Conservation (phyloP, 2,888 invertebrate genomes). For the Troides helena region DNA sequence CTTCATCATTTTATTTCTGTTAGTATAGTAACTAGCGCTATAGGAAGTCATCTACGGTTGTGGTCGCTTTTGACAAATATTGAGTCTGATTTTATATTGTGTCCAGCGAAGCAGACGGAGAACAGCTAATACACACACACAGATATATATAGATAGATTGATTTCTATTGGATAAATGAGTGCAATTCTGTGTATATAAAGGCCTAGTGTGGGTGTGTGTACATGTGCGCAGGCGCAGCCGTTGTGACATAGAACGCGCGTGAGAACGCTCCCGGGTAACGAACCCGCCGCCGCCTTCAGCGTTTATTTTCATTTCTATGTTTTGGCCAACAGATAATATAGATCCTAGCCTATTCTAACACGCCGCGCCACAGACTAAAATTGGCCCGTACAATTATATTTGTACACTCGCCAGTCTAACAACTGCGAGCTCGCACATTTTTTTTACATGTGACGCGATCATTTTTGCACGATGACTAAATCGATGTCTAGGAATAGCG, state of each 20-base stretch:
- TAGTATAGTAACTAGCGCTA: too few species aligned
- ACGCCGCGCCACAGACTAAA: conserved; percentile 37
- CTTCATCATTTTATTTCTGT: too few species aligned
- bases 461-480: conserved; percentile 46
- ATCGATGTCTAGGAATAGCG: conserved; percentile 39
- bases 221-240: conserved; percentile 39
- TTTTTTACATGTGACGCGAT: conserved; percentile 41
- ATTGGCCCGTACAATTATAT: conserved; percentile 37
- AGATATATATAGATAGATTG: too few species aligned
- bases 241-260: conserved; percentile 58
- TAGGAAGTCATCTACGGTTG: too few species aligned
- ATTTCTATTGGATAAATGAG: too few species aligned
- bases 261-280: conserved; percentile 62
- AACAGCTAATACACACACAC: too few species aligned
- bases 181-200: conserved; percentile 14
- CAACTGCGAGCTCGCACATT: conserved; percentile 23
- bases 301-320: conserved; percentile 61
- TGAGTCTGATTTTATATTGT: too few species aligned
- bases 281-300: conserved; percentile 50
- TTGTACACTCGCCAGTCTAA: conserved; percentile 37
- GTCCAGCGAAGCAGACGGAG: too few species aligned
- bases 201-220: conserved; percentile 5
- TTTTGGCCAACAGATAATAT: conserved; percentile 46
- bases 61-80: too few species aligned
- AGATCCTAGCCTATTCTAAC: conserved; percentile 28